These are phyloP conservation scores for Parascotia fuliginaria DNA, from an alignment of 2,888 invertebrate species.

Conservation along the genomic window DNA sequence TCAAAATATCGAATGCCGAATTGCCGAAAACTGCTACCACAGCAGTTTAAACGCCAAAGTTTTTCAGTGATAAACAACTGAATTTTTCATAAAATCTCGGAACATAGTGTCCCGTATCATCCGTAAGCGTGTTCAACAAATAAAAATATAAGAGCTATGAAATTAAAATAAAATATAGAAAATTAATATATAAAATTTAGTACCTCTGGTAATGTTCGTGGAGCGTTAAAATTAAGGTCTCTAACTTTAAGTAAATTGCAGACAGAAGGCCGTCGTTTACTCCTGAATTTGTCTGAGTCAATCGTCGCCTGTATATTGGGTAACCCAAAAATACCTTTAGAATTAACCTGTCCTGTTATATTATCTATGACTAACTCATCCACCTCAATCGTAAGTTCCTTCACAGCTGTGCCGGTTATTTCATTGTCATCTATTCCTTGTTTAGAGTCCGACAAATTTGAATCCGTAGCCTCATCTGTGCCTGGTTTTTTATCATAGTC, in stretches of 20 bases:
- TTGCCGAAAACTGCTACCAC: too few species aligned
- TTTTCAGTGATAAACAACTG: too few species aligned
- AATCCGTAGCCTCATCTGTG: constrained; percentile 8
- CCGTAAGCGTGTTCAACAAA: too few species aligned
- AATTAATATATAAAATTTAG: too few species aligned
- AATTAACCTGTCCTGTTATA: not conserved
- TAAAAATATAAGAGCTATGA: too few species aligned
- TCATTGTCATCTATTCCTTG: constrained; percentile 12
- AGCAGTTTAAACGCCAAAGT: too few species aligned
- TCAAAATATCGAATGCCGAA: too few species aligned
- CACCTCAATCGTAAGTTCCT: not conserved
- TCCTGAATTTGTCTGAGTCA: constrained; percentile 21
- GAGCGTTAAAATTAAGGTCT: constrained; percentile 64
- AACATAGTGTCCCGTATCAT: too few species aligned
- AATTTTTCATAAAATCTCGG: too few species aligned
- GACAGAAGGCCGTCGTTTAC: constrained; percentile 32
- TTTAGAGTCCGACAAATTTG: not conserved
- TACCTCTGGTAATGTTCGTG: constrained; percentile 73
- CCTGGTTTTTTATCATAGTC: constrained; percentile 48
- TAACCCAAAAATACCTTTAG: constrained; percentile 8
- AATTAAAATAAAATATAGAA: not conserved
- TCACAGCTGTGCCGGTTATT: not conserved
- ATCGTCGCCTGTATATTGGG: constrained; percentile 8
- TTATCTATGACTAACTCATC: not conserved
- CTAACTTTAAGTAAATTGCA: constrained; percentile 68